These are phyloP conservation scores for Morbakka virulenta DNA, from an alignment of 30 jellyfish, hydroid and myxozoan species.

Conservation along the genomic window DNA sequence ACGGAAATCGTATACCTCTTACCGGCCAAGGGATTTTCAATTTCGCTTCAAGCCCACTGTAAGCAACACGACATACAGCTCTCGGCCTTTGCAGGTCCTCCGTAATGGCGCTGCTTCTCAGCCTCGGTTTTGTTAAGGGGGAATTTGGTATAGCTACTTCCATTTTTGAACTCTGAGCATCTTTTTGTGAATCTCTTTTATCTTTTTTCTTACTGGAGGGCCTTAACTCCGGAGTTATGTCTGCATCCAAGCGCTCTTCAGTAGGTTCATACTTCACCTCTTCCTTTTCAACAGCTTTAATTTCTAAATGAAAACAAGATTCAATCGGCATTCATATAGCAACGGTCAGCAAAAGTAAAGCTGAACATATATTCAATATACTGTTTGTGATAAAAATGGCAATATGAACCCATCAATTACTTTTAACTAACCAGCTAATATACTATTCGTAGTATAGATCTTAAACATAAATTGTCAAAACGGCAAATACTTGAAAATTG, in stretches of 20 bases:
- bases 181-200: not conserved
- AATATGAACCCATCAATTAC: no score
- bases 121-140: not conserved
- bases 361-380: no score
- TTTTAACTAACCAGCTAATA: no score
- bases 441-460: no score
- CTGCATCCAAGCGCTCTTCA: not conserved
- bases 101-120: not conserved
- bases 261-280: not conserved
- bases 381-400: no score
- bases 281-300: not conserved
- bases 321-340: no score
- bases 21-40: conserved; percentile 94
- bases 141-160: not conserved
- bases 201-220: not conserved
- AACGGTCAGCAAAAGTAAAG: no score
- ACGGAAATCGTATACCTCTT: no score
- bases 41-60: conserved; percentile 66
- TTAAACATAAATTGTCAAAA: no score
- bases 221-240: not conserved
- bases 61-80: not conserved
- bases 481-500: no score
- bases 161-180: not conserved
- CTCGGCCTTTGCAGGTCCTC: not conserved
- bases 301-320: no score